These are phyloP conservation scores for Diorhabda carinulata DNA, from an alignment of 1,140 invertebrate genomes.

Conservation along the genomic window DNA sequence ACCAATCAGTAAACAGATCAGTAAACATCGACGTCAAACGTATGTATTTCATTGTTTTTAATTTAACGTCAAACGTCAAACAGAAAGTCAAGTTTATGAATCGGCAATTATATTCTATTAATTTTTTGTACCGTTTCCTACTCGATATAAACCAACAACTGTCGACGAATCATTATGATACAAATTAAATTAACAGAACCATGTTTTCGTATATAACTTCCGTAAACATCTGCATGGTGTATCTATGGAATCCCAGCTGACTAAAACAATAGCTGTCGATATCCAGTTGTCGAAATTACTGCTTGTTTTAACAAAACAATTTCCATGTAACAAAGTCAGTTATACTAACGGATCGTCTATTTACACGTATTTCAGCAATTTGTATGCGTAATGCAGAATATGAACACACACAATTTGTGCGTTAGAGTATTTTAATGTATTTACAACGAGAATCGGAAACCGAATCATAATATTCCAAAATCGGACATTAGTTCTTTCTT, in stretches of 20 bases:
- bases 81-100: too few species aligned
- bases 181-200: neutral
- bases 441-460: too few species aligned
- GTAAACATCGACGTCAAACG: too few species aligned
- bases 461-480: too few species aligned
- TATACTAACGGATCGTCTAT: neutral
- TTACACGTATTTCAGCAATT: neutral
- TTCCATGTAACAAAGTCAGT: neutral
- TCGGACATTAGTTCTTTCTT: too few species aligned
- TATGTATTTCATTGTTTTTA: too few species aligned
- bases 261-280: slow-evolving; percentile 2
- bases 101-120: too few species aligned
- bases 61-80: too few species aligned
- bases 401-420: neutral
- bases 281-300: neutral
- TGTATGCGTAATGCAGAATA: neutral
- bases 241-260: neutral
- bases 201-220: neutral
- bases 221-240: neutral
- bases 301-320: slow-evolving; percentile 2
- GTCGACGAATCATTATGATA: neutral
- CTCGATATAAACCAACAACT: too few species aligned
- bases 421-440: neutral
- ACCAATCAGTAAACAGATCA: too few species aligned
- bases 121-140: too few species aligned